Percentiles rank a stretch among this genome's conserved stretches.
phyloP scores from a whole-genome alignment of 2,113 vertebrate species.

The Pseudorhombus dupliciocellatus region DNA sequence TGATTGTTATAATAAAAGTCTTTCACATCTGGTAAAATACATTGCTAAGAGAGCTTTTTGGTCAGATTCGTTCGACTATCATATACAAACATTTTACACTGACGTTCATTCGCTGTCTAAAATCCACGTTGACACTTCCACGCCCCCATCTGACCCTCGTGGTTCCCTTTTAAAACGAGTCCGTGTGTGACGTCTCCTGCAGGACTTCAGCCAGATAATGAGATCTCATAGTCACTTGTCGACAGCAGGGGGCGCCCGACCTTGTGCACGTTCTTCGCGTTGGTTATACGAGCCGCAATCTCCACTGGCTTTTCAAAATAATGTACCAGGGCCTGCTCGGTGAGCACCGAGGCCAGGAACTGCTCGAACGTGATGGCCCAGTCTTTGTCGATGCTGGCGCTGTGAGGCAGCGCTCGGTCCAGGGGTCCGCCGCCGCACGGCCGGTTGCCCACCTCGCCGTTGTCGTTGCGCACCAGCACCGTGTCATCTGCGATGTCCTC shows the following conservation, averaged over 20 bases:
- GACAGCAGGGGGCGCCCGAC: conserved; percentile 86
- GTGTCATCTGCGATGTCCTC: conserved; percentile 97
- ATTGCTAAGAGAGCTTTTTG: conserved; percentile 52
- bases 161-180: conserved; percentile 48
- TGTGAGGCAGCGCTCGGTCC: conserved; percentile 79
- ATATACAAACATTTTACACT: conserved; percentile 40
- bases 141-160: conserved; percentile 12
- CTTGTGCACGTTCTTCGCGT: conserved; percentile 91
- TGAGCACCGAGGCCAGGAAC: conserved; percentile 94
- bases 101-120: conserved; percentile 42
- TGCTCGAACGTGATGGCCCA: conserved; percentile 99
- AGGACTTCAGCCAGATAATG: conserved; percentile 87
- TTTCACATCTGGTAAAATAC: conserved; percentile 69
- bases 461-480: conserved; percentile 85
- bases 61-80: conserved; percentile 62
- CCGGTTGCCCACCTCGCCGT: background rate
- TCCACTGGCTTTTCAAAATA: conserved; percentile 96
- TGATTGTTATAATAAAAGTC: conserved; percentile 70
- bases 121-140: conserved; percentile 36
- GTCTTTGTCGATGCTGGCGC: conserved; percentile 91
- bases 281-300: conserved; percentile 88
- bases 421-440: conserved; percentile 36
- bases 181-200: background rate
- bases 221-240: conserved; percentile 94
- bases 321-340: conserved; percentile 91